Evolutionary conservation across 2,888 invertebrate genomes (phyloP).

Genomic region (Apotomis turbidana): DNA sequence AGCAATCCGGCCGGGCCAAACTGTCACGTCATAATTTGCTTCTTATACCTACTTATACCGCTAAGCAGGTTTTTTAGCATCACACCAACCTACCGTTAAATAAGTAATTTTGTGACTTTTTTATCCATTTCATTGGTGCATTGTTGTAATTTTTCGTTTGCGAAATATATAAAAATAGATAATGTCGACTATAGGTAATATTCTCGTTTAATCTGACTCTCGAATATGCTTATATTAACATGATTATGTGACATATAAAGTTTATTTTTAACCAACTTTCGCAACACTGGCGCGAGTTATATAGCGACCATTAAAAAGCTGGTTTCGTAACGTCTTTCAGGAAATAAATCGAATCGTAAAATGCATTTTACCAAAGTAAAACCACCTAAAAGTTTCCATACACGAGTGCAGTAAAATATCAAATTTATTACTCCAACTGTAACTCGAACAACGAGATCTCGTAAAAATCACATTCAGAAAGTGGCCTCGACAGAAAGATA

Average conservation of each 20-base stretch:
- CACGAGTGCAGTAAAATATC: conserved; percentile 29
- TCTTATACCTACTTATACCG: too few species aligned
- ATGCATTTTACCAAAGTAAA: conserved; percentile 35
- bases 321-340: conserved; percentile 22
- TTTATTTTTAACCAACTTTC: conserved; percentile 9
- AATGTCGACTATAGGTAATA: too few species aligned
- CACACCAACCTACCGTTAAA: too few species aligned
- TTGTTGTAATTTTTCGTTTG: too few species aligned
- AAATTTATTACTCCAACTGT: conserved; percentile 30
- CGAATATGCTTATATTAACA: background rate
- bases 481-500: conserved; percentile 38
- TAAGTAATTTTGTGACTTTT: too few species aligned
- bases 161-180: too few species aligned
- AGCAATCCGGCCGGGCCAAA: too few species aligned
- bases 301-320: conserved; percentile 17
- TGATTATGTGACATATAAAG: background rate
- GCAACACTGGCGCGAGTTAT: conserved; percentile 10
- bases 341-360: conserved; percentile 44
- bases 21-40: too few species aligned
- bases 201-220: background rate
- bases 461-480: conserved; percentile 35
- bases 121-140: too few species aligned
- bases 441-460: conserved; percentile 17
- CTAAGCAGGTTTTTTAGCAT: too few species aligned
- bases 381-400: conserved; percentile 8